Base-by-base conservation (phyloP, 2,888 invertebrate species). In the Falcaria lacertinaria region DNA sequence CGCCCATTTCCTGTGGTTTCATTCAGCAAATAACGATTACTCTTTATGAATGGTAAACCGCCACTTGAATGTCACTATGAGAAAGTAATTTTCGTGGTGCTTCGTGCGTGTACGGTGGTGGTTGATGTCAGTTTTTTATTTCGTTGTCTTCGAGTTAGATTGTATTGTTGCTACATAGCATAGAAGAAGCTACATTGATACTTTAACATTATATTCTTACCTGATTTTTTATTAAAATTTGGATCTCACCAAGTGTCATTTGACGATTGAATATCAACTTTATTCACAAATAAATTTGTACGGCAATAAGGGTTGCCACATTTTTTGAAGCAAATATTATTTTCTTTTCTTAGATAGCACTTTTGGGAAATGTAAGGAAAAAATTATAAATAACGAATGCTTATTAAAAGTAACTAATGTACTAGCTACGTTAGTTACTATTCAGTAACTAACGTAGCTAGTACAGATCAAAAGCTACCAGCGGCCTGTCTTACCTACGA, bases 1-100 rank as follows among this genome's bases (percentile, higher is more conserved):
- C 45, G 42, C 42, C 53, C 48, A 69, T 70, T 74, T 74, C 74
- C 74, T 72, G 74, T 64, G 71, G 67, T 69, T 73, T 61, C 66
- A 61, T 64, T 67, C 67, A 64, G 52, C 64, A 70, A 69, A 71
- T 60, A 66, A 65, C 69, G 70, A 73, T 64, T 63, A 68, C 62
- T 54, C 57, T 64, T 65, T 67, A 67, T 64, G 66, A 61, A 69
- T 64, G 62, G 58, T 54, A 47, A 51, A 45, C 46, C 50, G 53
- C 53, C 35, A 51, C 50, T 53, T 51, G 39, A 48, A 50, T 47
- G 56, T 56, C 53, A 60, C 58, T 60, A 60, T 60, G 64, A 62
- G 72, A 72, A 73, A 73, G 64, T 62, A 54, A 63, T 59, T 61
- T 60, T 57, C 51, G 45, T 51, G 44, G 50, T 37, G 35, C 40